Evolutionary conservation across 2,797 vertebrate genomes (phyloP).

Genomic region (Vespertilio murinus): DNA sequence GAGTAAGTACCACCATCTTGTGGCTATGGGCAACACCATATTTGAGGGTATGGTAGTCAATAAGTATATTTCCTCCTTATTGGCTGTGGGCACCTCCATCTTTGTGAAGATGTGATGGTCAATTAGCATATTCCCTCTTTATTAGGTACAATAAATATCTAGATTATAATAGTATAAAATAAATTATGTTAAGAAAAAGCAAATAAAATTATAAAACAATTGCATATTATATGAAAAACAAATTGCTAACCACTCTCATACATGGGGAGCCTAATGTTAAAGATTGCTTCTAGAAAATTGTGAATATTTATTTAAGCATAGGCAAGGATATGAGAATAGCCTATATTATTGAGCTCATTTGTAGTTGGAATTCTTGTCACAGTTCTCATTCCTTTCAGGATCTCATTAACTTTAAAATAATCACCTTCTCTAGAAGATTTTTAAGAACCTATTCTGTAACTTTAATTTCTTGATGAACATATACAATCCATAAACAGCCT

Average conservation of each 20-base stretch:
- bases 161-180: background rate
- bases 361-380: background rate
- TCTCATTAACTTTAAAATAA: background rate
- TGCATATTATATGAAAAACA: background rate
- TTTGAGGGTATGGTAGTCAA: too few relatives aligned
- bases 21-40: too few relatives aligned
- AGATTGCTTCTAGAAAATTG: background rate
- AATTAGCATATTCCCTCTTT: too few relatives aligned
- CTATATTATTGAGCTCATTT: background rate
- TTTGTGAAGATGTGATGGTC: too few relatives aligned
- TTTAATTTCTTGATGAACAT: background rate
- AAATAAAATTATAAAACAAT: background rate
- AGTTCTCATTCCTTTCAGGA: background rate
- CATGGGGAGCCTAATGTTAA: background rate
- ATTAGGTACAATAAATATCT: too few relatives aligned
- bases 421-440: background rate
- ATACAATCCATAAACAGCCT: background rate
- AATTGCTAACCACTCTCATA: background rate
- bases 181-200: background rate
- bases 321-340: background rate
- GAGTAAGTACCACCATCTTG: too few relatives aligned
- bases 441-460: background rate
- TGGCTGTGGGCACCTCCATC: too few relatives aligned
- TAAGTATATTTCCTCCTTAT: too few relatives aligned
- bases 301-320: background rate